phyloP scores from a whole-genome alignment of 2,888 invertebrate species.

The Xestobium rufovillosum region DNA sequence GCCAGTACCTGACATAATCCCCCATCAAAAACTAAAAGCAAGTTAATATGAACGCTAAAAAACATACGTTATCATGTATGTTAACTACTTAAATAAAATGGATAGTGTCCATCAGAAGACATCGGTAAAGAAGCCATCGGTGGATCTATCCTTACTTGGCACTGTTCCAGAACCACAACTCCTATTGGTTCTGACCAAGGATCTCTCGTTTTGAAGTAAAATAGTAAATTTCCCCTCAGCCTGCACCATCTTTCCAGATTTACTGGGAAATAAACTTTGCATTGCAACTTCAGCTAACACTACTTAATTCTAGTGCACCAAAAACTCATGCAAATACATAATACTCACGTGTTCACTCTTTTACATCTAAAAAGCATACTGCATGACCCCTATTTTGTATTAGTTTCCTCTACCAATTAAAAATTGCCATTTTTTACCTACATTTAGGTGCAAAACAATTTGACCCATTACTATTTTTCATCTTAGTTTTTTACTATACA shows the following conservation, averaged over 20 bases:
- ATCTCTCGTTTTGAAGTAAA: slow-evolving; percentile 86
- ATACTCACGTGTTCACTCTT: too few species aligned
- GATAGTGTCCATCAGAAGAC: slow-evolving; percentile 66
- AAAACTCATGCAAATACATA: too few species aligned
- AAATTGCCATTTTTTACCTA: too few species aligned
- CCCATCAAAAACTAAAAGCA: slow-evolving; percentile 67
- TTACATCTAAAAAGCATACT: too few species aligned
- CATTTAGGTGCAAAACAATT: too few species aligned
- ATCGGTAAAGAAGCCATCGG: slow-evolving; percentile 50
- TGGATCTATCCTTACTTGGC: slow-evolving; percentile 63
- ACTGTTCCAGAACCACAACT: slow-evolving; percentile 82
- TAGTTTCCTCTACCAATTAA: too few species aligned
- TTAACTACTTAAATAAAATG: slow-evolving; percentile 71
- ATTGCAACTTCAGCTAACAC: slow-evolving; percentile 2
- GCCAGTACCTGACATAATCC: slow-evolving; percentile 75
- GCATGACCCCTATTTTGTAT: too few species aligned
- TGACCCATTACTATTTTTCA: too few species aligned
- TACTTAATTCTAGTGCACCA: too few species aligned
- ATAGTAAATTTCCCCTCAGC: slow-evolving; percentile 84
- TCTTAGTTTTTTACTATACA: too few species aligned
- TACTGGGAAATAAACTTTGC: slow-evolving; percentile 48
- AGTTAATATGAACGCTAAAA: slow-evolving; percentile 4
- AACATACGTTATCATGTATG: slow-evolving; percentile 1
- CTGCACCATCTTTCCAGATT: slow-evolving; percentile 82
- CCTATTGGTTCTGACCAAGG: slow-evolving; percentile 83